These are phyloP conservation scores for Alentia gelatinosa DNA, from an alignment of 2,888 invertebrate species.

Conservation along the genomic window DNA sequence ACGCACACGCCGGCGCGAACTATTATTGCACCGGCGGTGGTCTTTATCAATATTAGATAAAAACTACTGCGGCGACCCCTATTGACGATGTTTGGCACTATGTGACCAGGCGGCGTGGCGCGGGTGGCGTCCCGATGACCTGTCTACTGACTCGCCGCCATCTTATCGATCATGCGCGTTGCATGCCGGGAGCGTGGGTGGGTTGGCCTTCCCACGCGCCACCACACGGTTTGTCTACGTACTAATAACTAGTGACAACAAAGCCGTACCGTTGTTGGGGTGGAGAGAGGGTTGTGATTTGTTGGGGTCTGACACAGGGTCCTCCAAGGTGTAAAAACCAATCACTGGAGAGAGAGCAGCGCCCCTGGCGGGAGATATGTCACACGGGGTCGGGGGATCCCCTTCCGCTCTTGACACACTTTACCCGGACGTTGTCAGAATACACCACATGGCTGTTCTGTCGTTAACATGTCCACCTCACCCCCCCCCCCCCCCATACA, in stretches of 20 bases:
- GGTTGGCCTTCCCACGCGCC: too few species aligned
- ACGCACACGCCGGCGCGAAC: not conserved
- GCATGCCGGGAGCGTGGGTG: not conserved
- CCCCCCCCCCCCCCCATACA: too few species aligned
- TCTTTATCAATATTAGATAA: slow-evolving; percentile 1
- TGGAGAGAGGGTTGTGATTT: not conserved
- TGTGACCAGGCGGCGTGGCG: not conserved
- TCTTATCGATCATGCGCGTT: not conserved
- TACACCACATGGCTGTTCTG: too few species aligned
- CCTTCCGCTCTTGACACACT: too few species aligned
- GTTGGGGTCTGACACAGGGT: not conserved
- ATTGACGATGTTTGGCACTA: not conserved
- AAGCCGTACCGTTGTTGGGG: too few species aligned
- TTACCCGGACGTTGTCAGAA: too few species aligned
- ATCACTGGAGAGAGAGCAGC: not conserved
- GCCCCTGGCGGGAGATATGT: too few species aligned
- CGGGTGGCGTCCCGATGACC: not conserved
- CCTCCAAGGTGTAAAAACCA: not conserved
- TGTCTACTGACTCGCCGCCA: not conserved
- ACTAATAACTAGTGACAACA: too few species aligned
- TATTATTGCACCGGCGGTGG: not conserved
- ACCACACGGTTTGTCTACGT: not conserved
- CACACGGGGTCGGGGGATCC: too few species aligned
- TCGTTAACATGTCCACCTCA: too few species aligned
- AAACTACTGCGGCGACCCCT: not conserved